Evolutionary conservation across 2,888 invertebrate genomes (phyloP).

Genomic region (Crossocerus cetratus): DNA sequence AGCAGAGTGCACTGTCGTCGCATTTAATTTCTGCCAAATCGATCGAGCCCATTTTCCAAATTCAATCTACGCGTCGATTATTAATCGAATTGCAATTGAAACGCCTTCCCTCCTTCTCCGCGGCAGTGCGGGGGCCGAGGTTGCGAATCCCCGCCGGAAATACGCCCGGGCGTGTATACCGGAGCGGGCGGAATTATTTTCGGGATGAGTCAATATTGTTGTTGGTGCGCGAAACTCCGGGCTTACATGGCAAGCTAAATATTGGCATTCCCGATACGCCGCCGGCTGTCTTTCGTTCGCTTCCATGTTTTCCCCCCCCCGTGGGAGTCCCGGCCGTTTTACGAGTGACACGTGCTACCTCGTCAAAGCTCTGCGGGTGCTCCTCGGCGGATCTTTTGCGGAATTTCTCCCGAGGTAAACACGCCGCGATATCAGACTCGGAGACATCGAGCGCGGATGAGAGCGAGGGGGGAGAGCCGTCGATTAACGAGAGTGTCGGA

Average conservation of each 20-base stretch:
- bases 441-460: neutral
- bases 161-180: neutral
- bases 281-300: conserved; percentile 16
- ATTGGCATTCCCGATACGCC: conserved; percentile 24
- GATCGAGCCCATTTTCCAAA: no score
- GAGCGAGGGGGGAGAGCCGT: neutral
- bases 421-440: neutral
- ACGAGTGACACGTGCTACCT: conserved; percentile 50
- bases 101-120: neutral
- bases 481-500: neutral
- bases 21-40: no score
- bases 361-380: conserved; percentile 32
- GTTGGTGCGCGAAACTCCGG: conserved; percentile 7
- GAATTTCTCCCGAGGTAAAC: no score
- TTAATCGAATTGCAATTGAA: no score
- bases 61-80: no score
- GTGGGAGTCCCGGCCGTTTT: conserved; percentile 44
- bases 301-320: conserved; percentile 33
- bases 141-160: neutral
- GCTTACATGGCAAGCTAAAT: conserved; percentile 7
- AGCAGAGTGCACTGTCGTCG: no score
- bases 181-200: conserved; percentile 27
- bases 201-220: conserved; percentile 18
- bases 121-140: neutral
- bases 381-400: neutral